Conservation (phyloP, 2,113 vertebrate genomes). For the Empidonax traillii region DNA sequence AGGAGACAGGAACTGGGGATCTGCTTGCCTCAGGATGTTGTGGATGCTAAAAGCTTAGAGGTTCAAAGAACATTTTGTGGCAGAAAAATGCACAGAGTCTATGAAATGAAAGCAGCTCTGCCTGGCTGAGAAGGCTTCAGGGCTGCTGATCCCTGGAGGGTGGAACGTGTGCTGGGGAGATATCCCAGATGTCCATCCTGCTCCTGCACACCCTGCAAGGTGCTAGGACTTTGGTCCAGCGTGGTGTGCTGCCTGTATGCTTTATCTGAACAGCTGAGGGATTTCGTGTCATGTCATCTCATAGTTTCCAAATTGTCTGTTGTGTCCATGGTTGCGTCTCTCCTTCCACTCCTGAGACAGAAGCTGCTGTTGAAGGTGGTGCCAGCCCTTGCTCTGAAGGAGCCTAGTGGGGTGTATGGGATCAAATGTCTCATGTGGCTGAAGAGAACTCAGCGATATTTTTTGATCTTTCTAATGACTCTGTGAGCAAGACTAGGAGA, state of each 20-base stretch:
- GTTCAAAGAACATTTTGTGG: neutral
- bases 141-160: neutral
- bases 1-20: neutral
- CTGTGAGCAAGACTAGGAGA: neutral
- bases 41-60: neutral
- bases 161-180: neutral
- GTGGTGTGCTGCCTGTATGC: neutral
- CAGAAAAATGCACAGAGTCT: neutral
- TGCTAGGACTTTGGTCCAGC: neutral
- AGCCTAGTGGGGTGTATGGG: neutral
- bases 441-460: neutral
- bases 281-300: neutral
- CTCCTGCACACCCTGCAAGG: neutral
- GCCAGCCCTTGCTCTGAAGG: neutral
- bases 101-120: neutral
- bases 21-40: conserved; percentile 10
- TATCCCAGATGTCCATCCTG: neutral
- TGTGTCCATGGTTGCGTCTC: fast-evolving
- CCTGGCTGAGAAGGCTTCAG: neutral
- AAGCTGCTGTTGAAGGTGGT: neutral
- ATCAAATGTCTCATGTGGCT: neutral
- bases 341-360: neutral
- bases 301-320: neutral
- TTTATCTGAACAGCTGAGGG: fast-evolving
- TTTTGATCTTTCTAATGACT: conserved; percentile 42